phyloP scores from a whole-genome alignment of 2,888 invertebrate species.

The Drosophila eohydei region DNA sequence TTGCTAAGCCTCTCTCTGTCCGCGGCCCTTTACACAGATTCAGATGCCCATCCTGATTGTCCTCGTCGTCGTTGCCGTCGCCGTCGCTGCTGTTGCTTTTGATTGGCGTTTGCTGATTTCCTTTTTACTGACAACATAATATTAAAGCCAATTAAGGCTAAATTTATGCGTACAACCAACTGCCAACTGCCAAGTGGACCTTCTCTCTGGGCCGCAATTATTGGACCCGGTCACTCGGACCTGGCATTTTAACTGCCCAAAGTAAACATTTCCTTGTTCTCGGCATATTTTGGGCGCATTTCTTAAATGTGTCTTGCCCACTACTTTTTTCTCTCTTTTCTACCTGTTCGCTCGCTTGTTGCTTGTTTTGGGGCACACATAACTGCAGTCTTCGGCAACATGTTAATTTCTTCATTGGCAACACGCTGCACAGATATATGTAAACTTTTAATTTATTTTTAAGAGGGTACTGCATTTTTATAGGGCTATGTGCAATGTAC shows the following conservation, averaged over 20 bases:
- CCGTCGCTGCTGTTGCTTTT: constrained; percentile 58
- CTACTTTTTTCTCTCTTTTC: background rate
- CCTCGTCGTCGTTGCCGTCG: constrained; percentile 17
- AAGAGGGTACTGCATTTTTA: constrained; percentile 4
- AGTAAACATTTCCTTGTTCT: constrained; percentile 78
- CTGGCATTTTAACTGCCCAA: constrained; percentile 69
- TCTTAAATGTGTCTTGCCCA: constrained; percentile 59
- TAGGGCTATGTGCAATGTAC: background rate
- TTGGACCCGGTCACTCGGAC: constrained; percentile 56
- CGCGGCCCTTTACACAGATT: constrained; percentile 29
- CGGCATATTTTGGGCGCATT: constrained; percentile 68
- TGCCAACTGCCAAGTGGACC: constrained; percentile 15
- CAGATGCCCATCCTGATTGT: constrained; percentile 62
- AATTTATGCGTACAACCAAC: constrained; percentile 74
- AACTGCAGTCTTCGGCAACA: constrained; percentile 74
- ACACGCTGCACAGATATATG: constrained; percentile 16
- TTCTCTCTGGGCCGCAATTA: constrained; percentile 49
- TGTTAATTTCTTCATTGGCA: constrained; percentile 75
- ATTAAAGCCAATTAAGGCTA: constrained; percentile 80
- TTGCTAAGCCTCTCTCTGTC: constrained; percentile 24
- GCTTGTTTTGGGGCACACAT: constrained; percentile 60
- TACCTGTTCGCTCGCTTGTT: constrained; percentile 32
- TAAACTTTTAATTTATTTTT: constrained; percentile 9
- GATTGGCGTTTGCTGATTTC: constrained; percentile 69
- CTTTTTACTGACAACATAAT: constrained; percentile 76